These are phyloP conservation scores for Listrodromus nycthemerus DNA, from an alignment of 2,888 invertebrate genomes.

Conservation along the genomic window DNA sequence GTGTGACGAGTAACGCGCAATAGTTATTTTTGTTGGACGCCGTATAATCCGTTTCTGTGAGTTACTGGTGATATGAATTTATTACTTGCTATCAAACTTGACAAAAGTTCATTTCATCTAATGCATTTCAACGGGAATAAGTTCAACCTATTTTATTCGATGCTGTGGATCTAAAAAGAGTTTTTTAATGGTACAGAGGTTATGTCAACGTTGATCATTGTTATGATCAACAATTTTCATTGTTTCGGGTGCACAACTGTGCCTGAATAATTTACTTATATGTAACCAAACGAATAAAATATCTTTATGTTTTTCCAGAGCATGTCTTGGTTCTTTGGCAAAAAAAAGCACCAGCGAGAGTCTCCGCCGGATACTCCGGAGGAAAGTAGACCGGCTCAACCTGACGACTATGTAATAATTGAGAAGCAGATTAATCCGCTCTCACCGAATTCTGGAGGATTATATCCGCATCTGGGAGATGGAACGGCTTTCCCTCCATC, in stretches of 20 bases:
- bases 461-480: conserved; percentile 76
- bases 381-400: conserved; percentile 67
- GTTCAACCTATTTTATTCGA: neutral
- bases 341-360: conserved; percentile 80
- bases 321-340: conserved; percentile 83
- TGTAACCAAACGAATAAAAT: neutral
- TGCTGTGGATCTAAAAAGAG: neutral
- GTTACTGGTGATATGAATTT: conserved; percentile 24
- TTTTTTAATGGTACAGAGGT: neutral
- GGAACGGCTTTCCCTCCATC: conserved; percentile 40
- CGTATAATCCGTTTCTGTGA: conserved; percentile 58
- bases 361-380: conserved; percentile 77
- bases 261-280: neutral
- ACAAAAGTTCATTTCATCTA: neutral
- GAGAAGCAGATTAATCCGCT: conserved; percentile 70
- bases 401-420: conserved; percentile 77
- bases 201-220: neutral
- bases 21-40: conserved; percentile 46
- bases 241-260: neutral
- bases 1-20: conserved; percentile 43
- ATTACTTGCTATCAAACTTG: neutral
- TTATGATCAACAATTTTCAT: neutral
- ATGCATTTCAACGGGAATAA: neutral
- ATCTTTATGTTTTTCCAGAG: conserved; percentile 64
- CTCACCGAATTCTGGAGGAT: conserved; percentile 60